Percentiles rank a stretch among this genome's conserved stretches.
Conservation (phyloP, 1,140 invertebrate species). For the Teleogryllus occipitalis region DNA sequence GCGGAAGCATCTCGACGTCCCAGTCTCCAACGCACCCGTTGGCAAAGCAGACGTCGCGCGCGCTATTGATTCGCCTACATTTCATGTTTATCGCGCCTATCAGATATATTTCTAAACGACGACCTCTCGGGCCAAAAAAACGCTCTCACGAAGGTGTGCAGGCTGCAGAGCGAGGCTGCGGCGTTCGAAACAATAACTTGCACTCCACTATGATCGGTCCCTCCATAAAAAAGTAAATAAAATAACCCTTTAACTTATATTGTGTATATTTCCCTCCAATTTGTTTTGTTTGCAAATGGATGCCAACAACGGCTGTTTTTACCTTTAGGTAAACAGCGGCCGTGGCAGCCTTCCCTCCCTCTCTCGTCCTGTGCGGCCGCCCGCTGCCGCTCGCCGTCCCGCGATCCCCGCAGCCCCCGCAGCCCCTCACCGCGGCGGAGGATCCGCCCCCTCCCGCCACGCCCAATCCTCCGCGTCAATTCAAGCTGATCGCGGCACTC, state of each 20-base stretch:
- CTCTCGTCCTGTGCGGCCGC: not conserved
- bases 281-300: constrained; percentile 1
- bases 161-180: not conserved
- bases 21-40: too few relatives aligned
- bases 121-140: not conserved
- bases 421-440: not conserved
- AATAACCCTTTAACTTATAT: not conserved
- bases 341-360: not conserved
- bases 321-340: not conserved
- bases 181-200: not conserved
- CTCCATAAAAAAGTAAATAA: constrained; percentile 1
- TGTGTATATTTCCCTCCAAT: constrained; percentile 4
- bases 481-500: not conserved
- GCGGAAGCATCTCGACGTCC: too few relatives aligned
- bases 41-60: too few relatives aligned
- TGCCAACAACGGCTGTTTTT: not conserved
- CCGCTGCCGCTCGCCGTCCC: not conserved
- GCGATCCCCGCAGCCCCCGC: not conserved
- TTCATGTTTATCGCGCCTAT: not conserved
- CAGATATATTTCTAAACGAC: not conserved
- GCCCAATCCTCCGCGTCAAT: not conserved
- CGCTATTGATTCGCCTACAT: not conserved
- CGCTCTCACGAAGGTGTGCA: not conserved
- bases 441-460: not conserved
- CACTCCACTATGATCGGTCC: not conserved